Base-by-base conservation (phyloP, 2,888 invertebrate genomes). In the Candidula unifasciata region DNA sequence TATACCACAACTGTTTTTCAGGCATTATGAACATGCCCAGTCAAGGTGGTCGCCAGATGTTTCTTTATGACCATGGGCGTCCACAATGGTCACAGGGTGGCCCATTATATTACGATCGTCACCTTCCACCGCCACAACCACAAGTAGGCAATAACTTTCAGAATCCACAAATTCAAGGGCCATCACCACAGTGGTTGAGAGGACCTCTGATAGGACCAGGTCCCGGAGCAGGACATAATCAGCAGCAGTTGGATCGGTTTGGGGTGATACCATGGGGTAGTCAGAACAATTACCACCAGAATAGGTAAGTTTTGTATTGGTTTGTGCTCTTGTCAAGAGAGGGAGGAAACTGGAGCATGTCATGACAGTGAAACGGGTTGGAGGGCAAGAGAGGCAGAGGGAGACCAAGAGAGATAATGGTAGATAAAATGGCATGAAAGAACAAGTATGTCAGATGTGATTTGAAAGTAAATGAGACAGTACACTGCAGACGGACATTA, bases 11-110 rank as follows among this genome's bases (percentile, higher is more conserved):
- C n/a, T n/a, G n/a, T n/a, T n/a, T 85, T 84, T n/a, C 86, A 87
- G 87, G 86, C 86, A 87, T 83, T 71, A 88, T 88, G 87, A 87
- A 83, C 79, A 86, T 87, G 86, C 88, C 87, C 37, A 87, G 85
- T 74, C 86, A 85, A 84, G 88, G 86, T 52, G 69, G 85, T 60
- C 86, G 86, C 21, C 88, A 88, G 82, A 85, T 88, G 44, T 88
- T 87, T 80, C 80, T 88, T 13, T 88, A 88, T 74, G 85, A 88
- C 66, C 88, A 88, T 64, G 87, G 87, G 54, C 82, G 87, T 21
- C 86, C 86, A 2, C 88, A 88, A 80, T 88, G 88, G 88, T 86
- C 88, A 37, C 88, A 88, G 44, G 87, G 87, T 52, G 88, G 88
- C 27, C 88, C 88, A 13, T 80, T 88, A 18, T 88, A 86, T 76